Base-by-base conservation (phyloP, 2,888 invertebrate genomes). In the Drosophila infuscata region DNA sequence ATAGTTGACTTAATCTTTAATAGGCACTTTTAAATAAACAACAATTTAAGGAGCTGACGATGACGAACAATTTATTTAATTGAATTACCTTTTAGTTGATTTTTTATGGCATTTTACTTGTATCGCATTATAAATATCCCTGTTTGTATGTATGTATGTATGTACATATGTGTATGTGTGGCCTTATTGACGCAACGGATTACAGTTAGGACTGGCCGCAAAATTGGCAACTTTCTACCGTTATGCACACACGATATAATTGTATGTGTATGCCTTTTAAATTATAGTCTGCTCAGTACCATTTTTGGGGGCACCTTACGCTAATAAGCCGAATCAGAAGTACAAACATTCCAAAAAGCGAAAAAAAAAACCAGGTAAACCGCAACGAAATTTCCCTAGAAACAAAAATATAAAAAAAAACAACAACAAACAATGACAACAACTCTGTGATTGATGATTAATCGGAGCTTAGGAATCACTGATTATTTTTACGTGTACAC, bases 141-240 rank as follows among this genome's bases (percentile, higher is more conserved):
- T 52, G 30, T 35, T 73, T 52, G 30, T 35, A 46, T 73, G 33
- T 56, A 0, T 35, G 41, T 5, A 2, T 9, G 2, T n/a, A 9
- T 9, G 4, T 9, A 9, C n/a, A 0, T 46, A 20, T 12, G 7
- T 20, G 20, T 43, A 15, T 60, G 57, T 38, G 43, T 29, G 17
- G 33, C 33, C 43, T 35, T 63, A 17, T 65, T 69, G 57, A 65
- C 52, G 65, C 33, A 59, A 32, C 20, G 9, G 17, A 29, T 60
- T 52, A 59, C 72, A 63, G 76, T 76, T 76, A 64, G 33, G 46
- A 57, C 51, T 70, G 59, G 58, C 52, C 52, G 63, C 61, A 36
- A 67, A 76, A 77, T 81, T 83, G 82, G 83, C 77, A 82, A 64
- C 82, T 86, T 82, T 85, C 83, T 76, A 84, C 83, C 70, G 83